Evolutionary conservation across 2,113 vertebrate species (phyloP).

Genomic region (Nycticorax nycticorax): DNA sequence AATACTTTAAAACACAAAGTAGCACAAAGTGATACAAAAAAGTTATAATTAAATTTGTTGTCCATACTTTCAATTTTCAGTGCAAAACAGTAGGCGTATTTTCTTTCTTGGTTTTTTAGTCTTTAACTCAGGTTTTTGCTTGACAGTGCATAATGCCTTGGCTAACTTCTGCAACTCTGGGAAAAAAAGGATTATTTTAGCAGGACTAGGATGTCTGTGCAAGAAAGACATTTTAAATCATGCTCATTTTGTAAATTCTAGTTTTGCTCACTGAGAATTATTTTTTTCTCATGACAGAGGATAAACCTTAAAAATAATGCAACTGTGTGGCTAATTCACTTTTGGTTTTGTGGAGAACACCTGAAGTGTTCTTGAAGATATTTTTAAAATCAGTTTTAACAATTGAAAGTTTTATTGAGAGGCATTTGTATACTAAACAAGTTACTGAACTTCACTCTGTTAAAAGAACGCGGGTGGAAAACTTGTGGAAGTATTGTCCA

Average conservation of each 20-base stretch:
- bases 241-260: background rate
- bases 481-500: background rate
- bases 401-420: background rate
- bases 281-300: too few species aligned
- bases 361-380: background rate
- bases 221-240: background rate
- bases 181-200: background rate
- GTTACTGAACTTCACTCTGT: background rate
- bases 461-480: background rate
- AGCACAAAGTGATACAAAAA: background rate
- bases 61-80: background rate
- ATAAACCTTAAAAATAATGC: accelerated
- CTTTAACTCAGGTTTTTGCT: background rate
- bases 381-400: background rate
- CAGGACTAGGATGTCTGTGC: background rate
- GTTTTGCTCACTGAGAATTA: background rate
- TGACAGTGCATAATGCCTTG: background rate
- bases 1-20: background rate
- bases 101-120: background rate
- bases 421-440: background rate
- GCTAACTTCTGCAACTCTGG: background rate
- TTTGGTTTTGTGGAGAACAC: background rate
- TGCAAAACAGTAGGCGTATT: background rate
- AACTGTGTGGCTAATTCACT: background rate
- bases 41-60: background rate